Base-by-base conservation (phyloP, 2,888 invertebrate genomes). In the Dynastes maya region DNA sequence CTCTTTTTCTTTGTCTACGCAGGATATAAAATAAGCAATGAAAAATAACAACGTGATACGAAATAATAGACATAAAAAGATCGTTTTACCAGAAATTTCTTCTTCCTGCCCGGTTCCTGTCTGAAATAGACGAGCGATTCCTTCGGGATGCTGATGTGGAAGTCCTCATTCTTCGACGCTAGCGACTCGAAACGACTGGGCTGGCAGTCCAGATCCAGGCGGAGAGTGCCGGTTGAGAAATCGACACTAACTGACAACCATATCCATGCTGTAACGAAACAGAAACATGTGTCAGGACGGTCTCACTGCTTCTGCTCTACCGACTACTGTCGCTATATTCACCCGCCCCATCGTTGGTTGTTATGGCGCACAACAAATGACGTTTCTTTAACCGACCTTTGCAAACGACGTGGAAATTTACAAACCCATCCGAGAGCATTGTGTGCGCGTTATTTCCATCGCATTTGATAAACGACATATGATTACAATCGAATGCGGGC, bases 91-190 rank as follows among this genome's bases (percentile, higher is more conserved):
- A 89, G 83, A 84, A 89, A 89, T 83, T 89, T 89, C 83, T 89
- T 89, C 83, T 89, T 89, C 77, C 89, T 83, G 70, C 89, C 89
- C 22, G 89, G 89, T 80, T 89, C 89, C 78, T 89, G 89, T 80
- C 89, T 84, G 83, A 89, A 89, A 82, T 89, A 89, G 80, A 89
- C 89, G 78, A 89, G 85, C n/a, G 89, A 85, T 79, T 89, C 89
- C 72, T 85, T 82, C 5, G 89, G 88, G 79, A 89, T 85, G 32
- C 84, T 85, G 80, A 89, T 86, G 45, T 83, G 81, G 37, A 67
- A 71, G 63, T 78, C 74, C 58, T 84, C 82, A 78, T 85, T 85
- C 45, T 83, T 83, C 64, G 84, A 81, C 61, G 84, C 84, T 37
- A 88, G 81, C 3, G 86, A 85, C 82, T 89, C 89, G 79, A 88